These are phyloP conservation scores for Phytoseiulus persimilis DNA, from an alignment of 2,888 invertebrate genomes.

Conservation along the genomic window DNA sequence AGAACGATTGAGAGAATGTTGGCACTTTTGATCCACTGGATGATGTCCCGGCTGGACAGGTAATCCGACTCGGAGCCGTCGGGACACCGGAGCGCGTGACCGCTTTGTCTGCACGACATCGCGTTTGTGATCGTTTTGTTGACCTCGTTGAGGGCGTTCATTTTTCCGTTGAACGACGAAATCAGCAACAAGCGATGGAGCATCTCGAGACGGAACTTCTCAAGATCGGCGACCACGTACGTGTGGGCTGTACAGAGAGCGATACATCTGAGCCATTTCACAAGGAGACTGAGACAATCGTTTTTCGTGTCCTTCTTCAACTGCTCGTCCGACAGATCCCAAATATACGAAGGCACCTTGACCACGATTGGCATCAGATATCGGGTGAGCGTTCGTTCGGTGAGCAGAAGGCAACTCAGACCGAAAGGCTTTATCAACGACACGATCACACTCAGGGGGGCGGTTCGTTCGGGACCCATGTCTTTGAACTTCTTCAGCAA, in stretches of 20 bases:
- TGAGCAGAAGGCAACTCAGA: slow-evolving; percentile 79
- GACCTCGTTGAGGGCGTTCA: slow-evolving; percentile 96
- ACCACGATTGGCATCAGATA: slow-evolving; percentile 85
- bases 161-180: slow-evolving; percentile 96
- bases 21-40: slow-evolving; percentile 87
- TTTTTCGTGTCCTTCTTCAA: slow-evolving; percentile 88
- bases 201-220: slow-evolving; percentile 92
- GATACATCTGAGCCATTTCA: slow-evolving; percentile 80
- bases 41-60: slow-evolving; percentile 51
- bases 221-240: slow-evolving; percentile 68
- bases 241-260: slow-evolving; percentile 67
- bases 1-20: slow-evolving; percentile 88
- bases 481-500: slow-evolving; percentile 72
- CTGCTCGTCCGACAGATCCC: slow-evolving; percentile 87
- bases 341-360: slow-evolving; percentile 77
- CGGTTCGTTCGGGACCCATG: slow-evolving; percentile 55
- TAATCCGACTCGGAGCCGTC: slow-evolving; percentile 20
- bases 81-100: slow-evolving; percentile 11
- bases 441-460: slow-evolving; percentile 68
- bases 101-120: slow-evolving; percentile 19
- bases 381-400: slow-evolving; percentile 77
- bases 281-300: slow-evolving; percentile 86
- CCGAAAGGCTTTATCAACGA: slow-evolving; percentile 82
- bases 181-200: slow-evolving; percentile 85
- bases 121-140: slow-evolving; percentile 81